Base-by-base conservation (phyloP, 2,888 invertebrate species). In the Protophormia terraenovae region DNA sequence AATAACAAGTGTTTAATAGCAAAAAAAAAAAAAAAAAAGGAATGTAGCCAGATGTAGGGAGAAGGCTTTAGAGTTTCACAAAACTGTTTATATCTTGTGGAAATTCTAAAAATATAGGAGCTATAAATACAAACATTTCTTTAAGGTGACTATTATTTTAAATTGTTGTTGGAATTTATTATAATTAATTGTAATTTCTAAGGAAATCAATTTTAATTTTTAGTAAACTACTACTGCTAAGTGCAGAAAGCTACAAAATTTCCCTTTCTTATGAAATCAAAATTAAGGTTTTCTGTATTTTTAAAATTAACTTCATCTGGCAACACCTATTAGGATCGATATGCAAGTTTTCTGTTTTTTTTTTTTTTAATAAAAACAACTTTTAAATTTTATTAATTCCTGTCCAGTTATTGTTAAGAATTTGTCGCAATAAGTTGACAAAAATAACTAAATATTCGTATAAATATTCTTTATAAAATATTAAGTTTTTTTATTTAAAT, bases 331-430 rank as follows among this genome's bases (percentile, higher is more conserved):
- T n/a, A 22, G 53, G 10, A 69, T 69, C 35, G n/a, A 69, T 53
- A 41, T 38, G n/a, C 19, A 35, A 55, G 55, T 16, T 14, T 41
- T 32, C n/a, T 60, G 32, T 32, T 3, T 62, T 45, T 22, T 66
- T 24, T 29, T 62, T 35, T 24, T 58, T 14, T 60, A 35, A 75
- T 2, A 38, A 10, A 38, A 64, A 64, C 22, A 4, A 32, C 12
- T 75, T 64, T 24, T 12, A 50, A 16, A 35, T 75, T 38, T 35
- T 0, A 29, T 50, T 22, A 22, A 58, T 47, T 35, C 19, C 22
- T 35, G 47, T 35, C 22, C n/a, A 77, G 67, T 69, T 77, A 47
- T 14, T 47, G 32, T 47, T 60, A n/a, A 60, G 35, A 78, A 50
- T 47, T 78, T 60, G 47, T 14, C 19, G 38, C 4, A 47, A 38